A percentile compares a stretch with the other conserved stretches of the same genome.
Conservation (phyloP, 2,113 vertebrate genomes). For the Alaudala cheleensis region DNA sequence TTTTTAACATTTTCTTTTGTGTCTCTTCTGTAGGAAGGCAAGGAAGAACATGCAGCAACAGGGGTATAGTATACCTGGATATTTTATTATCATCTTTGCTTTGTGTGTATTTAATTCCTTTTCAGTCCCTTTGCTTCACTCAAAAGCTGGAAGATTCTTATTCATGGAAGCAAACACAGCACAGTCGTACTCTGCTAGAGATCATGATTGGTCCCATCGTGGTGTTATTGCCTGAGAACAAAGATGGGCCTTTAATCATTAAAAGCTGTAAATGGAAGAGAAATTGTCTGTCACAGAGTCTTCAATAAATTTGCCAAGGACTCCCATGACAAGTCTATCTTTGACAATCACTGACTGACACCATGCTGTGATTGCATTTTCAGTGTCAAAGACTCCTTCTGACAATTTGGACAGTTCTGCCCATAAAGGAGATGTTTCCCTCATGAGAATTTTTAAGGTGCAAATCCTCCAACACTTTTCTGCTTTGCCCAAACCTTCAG, state of each 20-base stretch:
- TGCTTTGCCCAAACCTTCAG: not conserved
- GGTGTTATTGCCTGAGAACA: not conserved
- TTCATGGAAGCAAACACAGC: not conserved
- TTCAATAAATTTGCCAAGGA: not conserved
- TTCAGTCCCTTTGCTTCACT: not conserved
- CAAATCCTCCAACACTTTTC: not conserved
- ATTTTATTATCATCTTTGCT: not conserved
- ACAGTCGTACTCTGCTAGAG: not conserved
- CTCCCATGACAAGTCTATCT: not conserved
- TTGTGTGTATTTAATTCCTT: not conserved
- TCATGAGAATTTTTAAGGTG: not conserved
- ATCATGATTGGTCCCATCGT: not conserved
- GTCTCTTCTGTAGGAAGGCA: not conserved
- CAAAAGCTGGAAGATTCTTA: not conserved
- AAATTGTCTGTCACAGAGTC: not conserved
- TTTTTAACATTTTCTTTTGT: not conserved
- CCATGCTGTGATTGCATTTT: not conserved
- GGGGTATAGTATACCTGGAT: slow-evolving; percentile 22
- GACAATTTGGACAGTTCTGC: not conserved
- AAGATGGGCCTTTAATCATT: not conserved
- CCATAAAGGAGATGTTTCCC: not conserved
- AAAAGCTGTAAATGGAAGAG: not conserved
- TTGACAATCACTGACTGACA: not conserved
- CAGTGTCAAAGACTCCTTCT: not conserved
- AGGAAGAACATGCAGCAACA: slow-evolving; percentile 33